Percentiles rank a stretch among this genome's conserved stretches.
Conservation (phyloP, 2,113 vertebrate genomes). For the Tonatia bakeri region DNA sequence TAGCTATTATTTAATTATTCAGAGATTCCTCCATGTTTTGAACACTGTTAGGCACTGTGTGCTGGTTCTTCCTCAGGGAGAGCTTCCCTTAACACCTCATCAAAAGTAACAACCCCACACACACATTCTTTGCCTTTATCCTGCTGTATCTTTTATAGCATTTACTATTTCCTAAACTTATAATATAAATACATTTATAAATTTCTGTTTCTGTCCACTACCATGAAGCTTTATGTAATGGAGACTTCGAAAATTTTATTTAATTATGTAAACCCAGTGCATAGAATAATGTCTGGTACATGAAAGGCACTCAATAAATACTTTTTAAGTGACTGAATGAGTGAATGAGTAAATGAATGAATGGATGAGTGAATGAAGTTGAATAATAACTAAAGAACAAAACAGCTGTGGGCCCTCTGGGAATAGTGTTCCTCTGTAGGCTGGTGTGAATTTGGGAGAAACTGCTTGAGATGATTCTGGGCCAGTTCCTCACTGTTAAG, state of each 20-base stretch:
- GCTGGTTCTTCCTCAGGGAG: background rate
- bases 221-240: background rate
- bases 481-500: background rate
- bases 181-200: background rate
- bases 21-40: background rate
- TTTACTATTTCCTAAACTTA: conserved; percentile 8
- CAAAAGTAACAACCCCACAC: background rate
- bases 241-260: background rate
- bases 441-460: background rate
- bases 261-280: background rate
- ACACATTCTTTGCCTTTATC: background rate
- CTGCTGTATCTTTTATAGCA: background rate
- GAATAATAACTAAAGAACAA: background rate
- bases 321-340: background rate
- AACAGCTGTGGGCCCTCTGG: background rate
- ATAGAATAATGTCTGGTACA: background rate
- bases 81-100: background rate
- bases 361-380: background rate
- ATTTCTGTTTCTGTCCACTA: background rate
- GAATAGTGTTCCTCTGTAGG: background rate
- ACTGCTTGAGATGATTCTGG: background rate
- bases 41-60: background rate
- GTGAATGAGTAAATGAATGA: background rate
- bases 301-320: background rate
- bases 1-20: background rate